Conservation (phyloP, 2,888 invertebrate species). For the Morpho achilles region DNA sequence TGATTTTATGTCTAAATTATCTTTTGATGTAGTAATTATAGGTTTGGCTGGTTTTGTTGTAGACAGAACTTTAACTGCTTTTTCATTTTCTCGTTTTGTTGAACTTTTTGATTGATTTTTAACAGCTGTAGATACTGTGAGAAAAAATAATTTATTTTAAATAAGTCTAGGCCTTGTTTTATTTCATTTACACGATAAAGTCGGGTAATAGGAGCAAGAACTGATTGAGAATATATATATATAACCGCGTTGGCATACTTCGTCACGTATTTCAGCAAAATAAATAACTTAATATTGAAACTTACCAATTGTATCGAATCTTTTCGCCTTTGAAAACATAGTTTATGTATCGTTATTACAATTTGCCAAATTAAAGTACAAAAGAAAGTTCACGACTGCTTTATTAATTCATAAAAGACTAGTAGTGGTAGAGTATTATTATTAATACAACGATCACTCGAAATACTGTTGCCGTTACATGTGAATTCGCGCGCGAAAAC, state of each 20-base stretch:
- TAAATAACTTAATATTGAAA: conserved; percentile 16
- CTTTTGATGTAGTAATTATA: conserved; percentile 34
- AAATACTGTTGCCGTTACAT: no score
- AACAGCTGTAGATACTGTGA: conserved; percentile 32
- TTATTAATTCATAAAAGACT: neutral
- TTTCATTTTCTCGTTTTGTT: conserved; percentile 41
- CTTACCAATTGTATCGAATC: conserved; percentile 65
- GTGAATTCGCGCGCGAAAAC: conserved; percentile 32
- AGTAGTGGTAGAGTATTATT: no score
- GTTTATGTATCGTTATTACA: neutral
- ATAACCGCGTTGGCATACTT: no score
- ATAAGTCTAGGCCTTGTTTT: no score
- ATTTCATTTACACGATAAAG: no score
- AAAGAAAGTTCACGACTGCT: neutral
- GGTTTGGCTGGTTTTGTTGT: conserved; percentile 30
- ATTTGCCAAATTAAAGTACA: neutral
- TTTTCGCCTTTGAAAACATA: conserved; percentile 70
- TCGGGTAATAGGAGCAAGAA: neutral
- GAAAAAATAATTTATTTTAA: neutral
- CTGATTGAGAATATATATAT: no score
- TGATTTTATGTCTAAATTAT: conserved; percentile 47
- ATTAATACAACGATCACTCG: no score
- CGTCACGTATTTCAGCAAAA: neutral
- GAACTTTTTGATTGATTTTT: conserved; percentile 35
- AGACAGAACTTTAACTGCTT: conserved; percentile 33